Base-by-base conservation (phyloP, 2,888 invertebrate genomes). In the Philaethria dido region DNA sequence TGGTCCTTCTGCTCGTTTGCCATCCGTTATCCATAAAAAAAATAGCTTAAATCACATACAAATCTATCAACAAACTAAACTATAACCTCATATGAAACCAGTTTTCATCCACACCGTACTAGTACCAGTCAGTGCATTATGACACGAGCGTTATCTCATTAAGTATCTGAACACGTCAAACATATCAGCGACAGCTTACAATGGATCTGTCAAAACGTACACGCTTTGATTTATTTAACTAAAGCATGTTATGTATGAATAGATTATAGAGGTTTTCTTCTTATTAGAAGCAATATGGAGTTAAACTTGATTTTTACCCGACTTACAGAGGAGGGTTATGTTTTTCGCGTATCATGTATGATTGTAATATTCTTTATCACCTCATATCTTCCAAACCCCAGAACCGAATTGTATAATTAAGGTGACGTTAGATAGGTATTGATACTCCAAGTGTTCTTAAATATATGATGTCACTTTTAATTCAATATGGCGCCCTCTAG, bases 81-180 rank as follows among this genome's bases (percentile, higher is more conserved):
- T 0, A 3, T 16, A 29, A 33, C 33, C 29, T 16, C 29, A 52
- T 5, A 33, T 20, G 22, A 45, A 45, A 22, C 55, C 20, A 9
- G 36, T 55, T 55, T 52, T 16, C 52, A 52, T 52, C 29, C 13
- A 55, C 20, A 11, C 39, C 5, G 22, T 42, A 42, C 42, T 2
- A 13, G 9, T 54, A 54, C 33, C n/a, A 20, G 20, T 13, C 77
- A 73, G 69, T 77, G 73, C 75, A 77, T 82, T 81, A 84, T 80
- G 82, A 83, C 81, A 80, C 77, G 80, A 75, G 79, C 80, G 81
- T 84, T 84, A 85, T 84, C 86, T 84, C 80, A 85, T 84, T 81
- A 84, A 82, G 73, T 74, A 83, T 84, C 80, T 74, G 76, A 76
- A 73, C 72, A 75, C 79, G 81, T 80, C 77, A 60, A 68, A 70